Conservation (phyloP, 2,888 invertebrate genomes). For the Drosophila phalerata region DNA sequence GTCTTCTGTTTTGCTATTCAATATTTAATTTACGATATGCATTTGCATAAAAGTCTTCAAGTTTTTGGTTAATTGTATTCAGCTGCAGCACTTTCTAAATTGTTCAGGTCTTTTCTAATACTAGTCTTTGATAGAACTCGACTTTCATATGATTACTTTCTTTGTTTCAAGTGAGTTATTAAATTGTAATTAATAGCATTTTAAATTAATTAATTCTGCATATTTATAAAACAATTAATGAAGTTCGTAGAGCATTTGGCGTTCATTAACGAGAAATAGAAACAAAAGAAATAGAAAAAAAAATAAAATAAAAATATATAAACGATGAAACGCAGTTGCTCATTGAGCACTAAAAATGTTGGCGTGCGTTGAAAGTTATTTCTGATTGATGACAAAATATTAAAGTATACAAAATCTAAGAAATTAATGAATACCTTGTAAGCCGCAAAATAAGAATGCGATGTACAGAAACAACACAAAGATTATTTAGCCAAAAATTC, state of each 20-base stretch:
- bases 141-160: conserved; percentile 54
- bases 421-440: conserved; percentile 80
- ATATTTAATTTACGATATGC: conserved; percentile 7
- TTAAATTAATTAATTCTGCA: conserved; percentile 80
- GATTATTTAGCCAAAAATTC: conserved; percentile 57
- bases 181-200: conserved; percentile 75
- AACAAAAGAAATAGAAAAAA: conserved; percentile 33
- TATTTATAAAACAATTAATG: conserved; percentile 80
- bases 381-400: conserved; percentile 80
- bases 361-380: conserved; percentile 78
- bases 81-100: conserved; percentile 43
- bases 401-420: conserved; percentile 63
- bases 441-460: conserved; percentile 41
- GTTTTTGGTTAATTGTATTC: conserved; percentile 15
- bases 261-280: conserved; percentile 60
- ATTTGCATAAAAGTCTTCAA: conserved; percentile 17
- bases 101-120: conserved; percentile 13
- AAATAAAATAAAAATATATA: conserved; percentile 19
- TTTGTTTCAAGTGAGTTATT: conserved; percentile 74
- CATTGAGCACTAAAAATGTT: conserved; percentile 62
- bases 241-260: conserved; percentile 64
- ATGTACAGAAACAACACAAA: conserved; percentile 32
- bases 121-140: conserved; percentile 8
- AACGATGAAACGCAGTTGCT: conserved; percentile 45
- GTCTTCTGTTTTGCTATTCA: conserved; percentile 1